Base-by-base conservation (phyloP, 2,797 vertebrate species). In the Melopsittacus undulatus region DNA sequence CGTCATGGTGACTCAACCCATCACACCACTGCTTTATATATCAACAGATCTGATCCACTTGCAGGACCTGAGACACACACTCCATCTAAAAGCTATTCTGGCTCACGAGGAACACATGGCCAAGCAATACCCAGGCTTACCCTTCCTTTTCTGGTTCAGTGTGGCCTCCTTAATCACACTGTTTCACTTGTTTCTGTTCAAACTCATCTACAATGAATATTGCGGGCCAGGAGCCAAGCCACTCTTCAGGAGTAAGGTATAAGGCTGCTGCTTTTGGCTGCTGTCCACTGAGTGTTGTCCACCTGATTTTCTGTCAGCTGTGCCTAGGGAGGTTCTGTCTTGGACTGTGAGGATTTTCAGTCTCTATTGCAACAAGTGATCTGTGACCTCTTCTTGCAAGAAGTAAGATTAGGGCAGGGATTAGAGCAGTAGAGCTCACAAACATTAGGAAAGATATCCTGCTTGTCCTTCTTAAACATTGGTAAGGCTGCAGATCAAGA, bases 91-190 rank as follows among this genome's bases (percentile, higher is more conserved):
- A 97, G 98, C 99, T 94, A 99, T 99, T 96, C 92, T 99, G 92
- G 99, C 99, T n/a, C 99, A 99, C 0, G 99, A 99, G 59, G 99
- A 99, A 91, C 99, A 99, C 98, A 99, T 99, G 99, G 99, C 99
- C 77, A 99, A 98, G 96, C 98, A 99, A 95, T 99, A 99, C 94
- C 99, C 99, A 0, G 99, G 99, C 62, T 98, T 99, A 96, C 99
- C 99, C 81, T 99, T 99, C 98, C 97, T 99, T 23, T 99, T 99
- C 98, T 99, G 99, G 99, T 99, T 99, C 98, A 99, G 99, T 10
- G 99, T 99, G 97, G 99, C 99, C 18, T 99, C 99, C 10, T 98
- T 99, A 94, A 99, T 99, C 97, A 99, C 99, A 1, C 98, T 99
- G 74, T 99, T 99, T 98, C 99, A 99, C 96, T 98, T 99, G 51